Evolutionary conservation across 92 coral and sea anemone species (phyloP), one percentile per base, ranked within the genome.

Genomic region (Porites rus): DNA sequence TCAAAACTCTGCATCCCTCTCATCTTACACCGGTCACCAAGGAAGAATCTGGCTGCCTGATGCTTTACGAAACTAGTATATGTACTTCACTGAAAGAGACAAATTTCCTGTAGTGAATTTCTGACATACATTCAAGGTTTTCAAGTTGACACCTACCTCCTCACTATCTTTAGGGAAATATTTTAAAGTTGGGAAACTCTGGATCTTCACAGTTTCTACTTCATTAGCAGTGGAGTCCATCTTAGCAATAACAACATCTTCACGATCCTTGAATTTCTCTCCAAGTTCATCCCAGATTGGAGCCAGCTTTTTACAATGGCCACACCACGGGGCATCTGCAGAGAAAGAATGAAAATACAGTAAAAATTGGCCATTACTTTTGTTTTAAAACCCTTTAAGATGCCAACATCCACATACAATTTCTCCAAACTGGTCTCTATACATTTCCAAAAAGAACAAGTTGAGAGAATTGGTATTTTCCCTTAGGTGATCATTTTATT

Each of bases 291-390:
- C 98, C 99, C 99, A 97, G 77, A 97, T 95, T 58, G 99, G 99
- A 69, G 96, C 98, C 16, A 97, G 86, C 81, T 93, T 95, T 79
- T 97, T 97, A 81, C 99, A 97, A 71, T 97, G 99, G 52, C 99
- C 99, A 76, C 99, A 97, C 99, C 99, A 97, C 73, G 99, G 99
- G 51, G 99, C 99, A 92, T 97, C 99, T 97, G 76, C 1, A 3
- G 5, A 69, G 64, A 8, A 52, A 51, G 17, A 59, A 24, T 25
- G 16, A 52, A 56, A 56, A 56, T 38, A 38, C 2, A 38, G 6
- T 4, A 38, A 38, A 38, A 38, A 38, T 38, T 38, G 46, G 6
- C 46, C 5, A 6, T 6, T 38, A 38, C 46, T 38, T 38, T 38
- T 38, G 46, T 38, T 38, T 38, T 3, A 31, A 31, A 31, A 31